Conservation (phyloP, 1,140 invertebrate species). For the Drosophila auraria region DNA sequence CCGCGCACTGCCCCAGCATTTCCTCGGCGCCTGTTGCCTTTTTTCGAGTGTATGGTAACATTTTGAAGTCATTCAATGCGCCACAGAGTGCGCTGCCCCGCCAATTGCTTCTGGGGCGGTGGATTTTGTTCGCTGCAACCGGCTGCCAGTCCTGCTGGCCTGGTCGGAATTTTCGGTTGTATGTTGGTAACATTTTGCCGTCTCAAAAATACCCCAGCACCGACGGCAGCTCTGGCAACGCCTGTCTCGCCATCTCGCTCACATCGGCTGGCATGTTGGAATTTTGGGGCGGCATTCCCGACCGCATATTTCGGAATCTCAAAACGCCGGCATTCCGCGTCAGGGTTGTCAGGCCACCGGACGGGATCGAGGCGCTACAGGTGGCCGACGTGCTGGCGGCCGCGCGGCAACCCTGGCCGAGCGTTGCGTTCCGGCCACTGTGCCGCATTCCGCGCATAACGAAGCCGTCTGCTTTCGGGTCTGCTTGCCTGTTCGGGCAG, state of each 20-base stretch:
- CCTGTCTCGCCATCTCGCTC: slow-evolving; percentile 50
- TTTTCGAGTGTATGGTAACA: slow-evolving; percentile 62
- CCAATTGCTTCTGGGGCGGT: background rate
- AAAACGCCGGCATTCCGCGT: slow-evolving; percentile 18
- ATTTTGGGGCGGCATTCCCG: slow-evolving; percentile 44
- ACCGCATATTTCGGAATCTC: slow-evolving; percentile 47
- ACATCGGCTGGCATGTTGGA: slow-evolving; percentile 33
- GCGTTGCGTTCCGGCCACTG: slow-evolving; percentile 38
- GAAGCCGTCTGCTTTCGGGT: slow-evolving; percentile 68
- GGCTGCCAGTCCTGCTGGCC: slow-evolving; percentile 44
- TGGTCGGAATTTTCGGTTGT: slow-evolving; percentile 70
- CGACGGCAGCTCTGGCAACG: slow-evolving; percentile 62
- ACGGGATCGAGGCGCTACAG: slow-evolving; percentile 24
- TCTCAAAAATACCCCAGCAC: slow-evolving; percentile 46
- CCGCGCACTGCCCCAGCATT: slow-evolving; percentile 19
- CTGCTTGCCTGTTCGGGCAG: slow-evolving; percentile 76
- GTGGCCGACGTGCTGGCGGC: slow-evolving; percentile 11
- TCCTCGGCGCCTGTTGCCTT: slow-evolving; percentile 42
- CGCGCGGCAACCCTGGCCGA: slow-evolving; percentile 30
- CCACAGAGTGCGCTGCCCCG: slow-evolving; percentile 18
- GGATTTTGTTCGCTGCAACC: background rate
- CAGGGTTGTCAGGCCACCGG: slow-evolving; percentile 42
- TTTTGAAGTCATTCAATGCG: slow-evolving; percentile 46
- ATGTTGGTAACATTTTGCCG: slow-evolving; percentile 79
- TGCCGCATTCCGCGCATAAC: slow-evolving; percentile 73